Evolutionary conservation across 2,797 vertebrate species (phyloP).

Genomic region (Sebastes glaucus): DNA sequence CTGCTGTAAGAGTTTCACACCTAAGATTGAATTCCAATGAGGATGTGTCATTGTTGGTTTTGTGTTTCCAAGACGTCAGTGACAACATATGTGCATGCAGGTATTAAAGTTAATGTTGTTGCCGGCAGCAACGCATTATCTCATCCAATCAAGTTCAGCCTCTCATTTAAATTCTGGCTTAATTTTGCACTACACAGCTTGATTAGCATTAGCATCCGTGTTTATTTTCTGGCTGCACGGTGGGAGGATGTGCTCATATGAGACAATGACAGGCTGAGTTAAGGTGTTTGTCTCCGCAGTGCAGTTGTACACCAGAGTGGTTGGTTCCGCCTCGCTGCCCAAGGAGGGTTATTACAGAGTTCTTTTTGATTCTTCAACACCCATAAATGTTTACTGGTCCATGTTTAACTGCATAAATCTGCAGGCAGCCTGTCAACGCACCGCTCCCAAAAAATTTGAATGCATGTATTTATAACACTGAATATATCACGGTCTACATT

Average conservation of each 20-base stretch:
- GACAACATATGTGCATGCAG: neutral
- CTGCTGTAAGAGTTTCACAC: conserved; percentile 36
- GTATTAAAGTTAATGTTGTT: neutral
- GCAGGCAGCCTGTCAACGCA: neutral
- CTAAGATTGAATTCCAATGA: conserved; percentile 30
- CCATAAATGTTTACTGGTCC: conserved; percentile 25
- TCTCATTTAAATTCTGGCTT: neutral
- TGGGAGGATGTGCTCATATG: neutral
- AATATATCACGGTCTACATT: neutral
- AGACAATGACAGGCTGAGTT: conserved; percentile 33
- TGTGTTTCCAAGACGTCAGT: conserved; percentile 14
- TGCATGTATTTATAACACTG: conserved; percentile 21
- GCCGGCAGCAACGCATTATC: neutral
- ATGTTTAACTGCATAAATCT: conserved; percentile 28
- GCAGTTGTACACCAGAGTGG: conserved; percentile 27
- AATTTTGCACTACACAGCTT: neutral
- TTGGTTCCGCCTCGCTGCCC: conserved; percentile 39
- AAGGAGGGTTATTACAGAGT: conserved; percentile 38
- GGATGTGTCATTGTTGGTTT: conserved; percentile 30
- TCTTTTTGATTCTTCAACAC: conserved; percentile 51
- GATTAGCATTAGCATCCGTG: neutral
- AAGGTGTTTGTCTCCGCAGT: conserved; percentile 40
- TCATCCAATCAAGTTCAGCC: neutral
- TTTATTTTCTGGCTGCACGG: neutral
- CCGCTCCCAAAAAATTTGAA: conserved; percentile 13